Conservation (phyloP, 1,140 invertebrate genomes). For the Nixonia krombeini region DNA sequence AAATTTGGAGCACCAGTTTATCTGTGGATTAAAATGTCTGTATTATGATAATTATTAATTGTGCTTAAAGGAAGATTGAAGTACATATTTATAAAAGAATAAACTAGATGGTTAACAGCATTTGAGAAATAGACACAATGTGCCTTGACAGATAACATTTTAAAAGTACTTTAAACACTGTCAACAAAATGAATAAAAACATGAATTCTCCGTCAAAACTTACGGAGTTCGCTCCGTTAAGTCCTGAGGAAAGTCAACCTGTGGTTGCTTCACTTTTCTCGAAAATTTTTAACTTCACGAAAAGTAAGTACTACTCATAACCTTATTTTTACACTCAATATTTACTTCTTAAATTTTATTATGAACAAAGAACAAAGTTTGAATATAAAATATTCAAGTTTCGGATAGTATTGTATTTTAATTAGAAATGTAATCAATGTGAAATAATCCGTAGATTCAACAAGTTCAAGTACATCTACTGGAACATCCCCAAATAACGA, state of each 20-base stretch:
- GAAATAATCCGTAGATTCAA: not conserved
- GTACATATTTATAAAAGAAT: too few relatives aligned
- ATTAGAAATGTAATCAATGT: too few relatives aligned
- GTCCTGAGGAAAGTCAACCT: conserved; percentile 76
- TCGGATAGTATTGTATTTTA: too few relatives aligned
- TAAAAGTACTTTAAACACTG: not conserved
- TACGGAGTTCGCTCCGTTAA: conserved; percentile 83
- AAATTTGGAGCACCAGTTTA: too few relatives aligned
- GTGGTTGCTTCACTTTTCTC: conserved; percentile 74
- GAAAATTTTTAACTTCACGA: conserved; percentile 74
- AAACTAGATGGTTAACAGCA: too few relatives aligned
- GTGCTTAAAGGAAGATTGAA: too few relatives aligned
- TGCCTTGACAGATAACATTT: not conserved
- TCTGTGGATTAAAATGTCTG: too few relatives aligned
- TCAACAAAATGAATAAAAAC: conserved; percentile 75
- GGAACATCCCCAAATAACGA: conserved; percentile 55
- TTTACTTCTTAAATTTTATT: too few relatives aligned
- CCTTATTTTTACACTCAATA: conserved; percentile 13
- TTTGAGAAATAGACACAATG: too few relatives aligned
- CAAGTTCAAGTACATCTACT: conserved; percentile 17
- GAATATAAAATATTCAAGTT: too few relatives aligned
- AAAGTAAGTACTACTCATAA: conserved; percentile 49
- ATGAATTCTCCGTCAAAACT: conserved; percentile 79
- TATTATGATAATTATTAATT: too few relatives aligned
- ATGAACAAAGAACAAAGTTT: too few relatives aligned